phyloP scores from a whole-genome alignment of 2,797 vertebrate species.

The Enteromius radiatus region DNA sequence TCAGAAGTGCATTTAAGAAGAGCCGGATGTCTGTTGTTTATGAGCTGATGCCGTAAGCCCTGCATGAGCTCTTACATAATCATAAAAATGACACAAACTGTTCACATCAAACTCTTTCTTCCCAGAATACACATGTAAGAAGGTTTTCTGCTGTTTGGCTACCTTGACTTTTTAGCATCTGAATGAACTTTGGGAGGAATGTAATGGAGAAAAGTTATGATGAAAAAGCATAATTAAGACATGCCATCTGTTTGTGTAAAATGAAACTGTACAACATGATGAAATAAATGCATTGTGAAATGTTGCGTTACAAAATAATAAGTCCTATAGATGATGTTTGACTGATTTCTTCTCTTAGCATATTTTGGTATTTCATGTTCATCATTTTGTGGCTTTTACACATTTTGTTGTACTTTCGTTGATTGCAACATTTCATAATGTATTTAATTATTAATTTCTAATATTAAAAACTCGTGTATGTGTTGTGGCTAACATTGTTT shows the following conservation, averaged over 20 bases:
- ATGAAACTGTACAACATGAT: background rate
- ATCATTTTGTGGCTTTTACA: background rate
- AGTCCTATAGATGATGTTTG: no score
- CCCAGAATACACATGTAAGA: background rate
- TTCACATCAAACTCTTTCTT: background rate
- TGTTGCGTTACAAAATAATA: no score
- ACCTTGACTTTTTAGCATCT: background rate
- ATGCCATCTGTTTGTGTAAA: background rate
- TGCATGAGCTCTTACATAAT: slow-evolving; percentile 31
- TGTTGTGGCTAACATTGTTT: background rate
- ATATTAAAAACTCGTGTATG: background rate
- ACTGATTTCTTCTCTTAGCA: no score
- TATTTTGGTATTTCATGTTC: background rate
- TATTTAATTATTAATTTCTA: background rate
- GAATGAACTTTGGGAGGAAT: background rate
- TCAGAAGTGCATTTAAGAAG: slow-evolving; percentile 48
- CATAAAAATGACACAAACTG: slow-evolving; percentile 8
- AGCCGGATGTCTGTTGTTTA: slow-evolving; percentile 47
- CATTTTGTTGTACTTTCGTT: background rate
- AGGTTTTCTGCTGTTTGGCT: background rate
- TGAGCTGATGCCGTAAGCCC: slow-evolving; percentile 20
- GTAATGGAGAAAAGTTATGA: background rate
- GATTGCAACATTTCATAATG: background rate
- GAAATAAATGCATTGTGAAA: background rate
- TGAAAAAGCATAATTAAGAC: background rate